phyloP scores from a whole-genome alignment of 2,797 vertebrate species.

The Danio kyathit region DNA sequence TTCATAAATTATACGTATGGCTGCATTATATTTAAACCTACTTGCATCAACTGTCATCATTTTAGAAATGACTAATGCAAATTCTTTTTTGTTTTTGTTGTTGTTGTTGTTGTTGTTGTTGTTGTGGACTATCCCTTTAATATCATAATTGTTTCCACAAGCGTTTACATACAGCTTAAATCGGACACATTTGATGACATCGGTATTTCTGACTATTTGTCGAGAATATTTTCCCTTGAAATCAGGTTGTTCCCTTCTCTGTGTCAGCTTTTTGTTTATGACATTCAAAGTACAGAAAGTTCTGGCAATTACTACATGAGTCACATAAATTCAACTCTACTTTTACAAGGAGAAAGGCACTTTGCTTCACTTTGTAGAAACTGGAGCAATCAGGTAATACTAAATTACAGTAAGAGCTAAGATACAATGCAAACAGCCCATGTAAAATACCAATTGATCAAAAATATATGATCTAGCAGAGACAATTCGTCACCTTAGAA shows the following conservation, averaged over 20 bases:
- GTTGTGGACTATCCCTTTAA: background rate
- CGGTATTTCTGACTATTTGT: background rate
- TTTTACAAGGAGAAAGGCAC: background rate
- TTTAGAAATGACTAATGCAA: no score
- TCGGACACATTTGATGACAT: background rate
- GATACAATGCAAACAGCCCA: conserved; percentile 2
- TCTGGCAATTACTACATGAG: background rate
- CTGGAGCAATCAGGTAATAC: conserved; percentile 1
- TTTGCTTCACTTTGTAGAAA: background rate
- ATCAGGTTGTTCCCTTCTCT: background rate
- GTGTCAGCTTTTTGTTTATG: background rate
- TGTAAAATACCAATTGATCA: background rate
- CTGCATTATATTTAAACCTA: no score
- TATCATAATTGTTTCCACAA: background rate
- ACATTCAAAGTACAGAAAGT: conserved; percentile 25
- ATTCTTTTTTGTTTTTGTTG: no score
- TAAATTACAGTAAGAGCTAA: background rate
- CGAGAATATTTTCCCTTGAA: background rate
- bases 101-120: no score
- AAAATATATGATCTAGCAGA: background rate
- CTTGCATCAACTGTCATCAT: no score
- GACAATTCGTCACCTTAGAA: no score
- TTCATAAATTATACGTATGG: no score
- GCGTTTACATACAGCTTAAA: no score
- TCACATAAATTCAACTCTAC: background rate